Evolutionary conservation across 2,888 invertebrate genomes (phyloP).

Genomic region (Cerastoderma edule): DNA sequence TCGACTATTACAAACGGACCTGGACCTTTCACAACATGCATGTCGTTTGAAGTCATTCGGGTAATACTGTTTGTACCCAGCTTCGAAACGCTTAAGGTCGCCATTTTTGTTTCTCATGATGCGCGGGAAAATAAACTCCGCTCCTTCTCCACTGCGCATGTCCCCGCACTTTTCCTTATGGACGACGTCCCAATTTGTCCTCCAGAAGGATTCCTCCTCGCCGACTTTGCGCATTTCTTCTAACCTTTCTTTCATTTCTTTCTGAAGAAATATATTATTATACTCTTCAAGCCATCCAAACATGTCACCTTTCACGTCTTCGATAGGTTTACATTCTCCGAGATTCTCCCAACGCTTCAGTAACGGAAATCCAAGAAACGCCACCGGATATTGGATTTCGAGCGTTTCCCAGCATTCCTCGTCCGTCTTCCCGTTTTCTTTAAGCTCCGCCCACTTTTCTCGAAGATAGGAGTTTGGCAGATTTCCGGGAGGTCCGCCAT

Average conservation of each 20-base stretch:
- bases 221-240: slow-evolving; percentile 1
- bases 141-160: background rate
- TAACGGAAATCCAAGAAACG: slow-evolving; percentile 22
- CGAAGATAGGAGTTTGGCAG: slow-evolving; percentile 9
- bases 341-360: slow-evolving; percentile 20
- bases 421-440: slow-evolving; percentile 3
- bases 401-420: slow-evolving; percentile 21
- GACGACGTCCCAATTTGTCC: slow-evolving; percentile 7
- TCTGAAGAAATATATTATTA: slow-evolving; percentile 13
- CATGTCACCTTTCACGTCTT: slow-evolving; percentile 14
- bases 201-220: slow-evolving; percentile 10
- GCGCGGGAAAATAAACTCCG: background rate
- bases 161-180: background rate
- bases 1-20: background rate
- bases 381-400: slow-evolving; percentile 23
- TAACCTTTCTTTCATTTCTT: background rate
- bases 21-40: background rate
- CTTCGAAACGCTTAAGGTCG: background rate
- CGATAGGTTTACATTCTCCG: slow-evolving; percentile 10
- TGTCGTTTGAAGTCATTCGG: slow-evolving; percentile 3
- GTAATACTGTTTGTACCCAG: slow-evolving; percentile 12
- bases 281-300: slow-evolving; percentile 17
- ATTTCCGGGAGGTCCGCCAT: slow-evolving; percentile 21
- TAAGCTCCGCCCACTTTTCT: slow-evolving; percentile 19
- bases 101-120: background rate